Base-by-base conservation (phyloP, 2,797 vertebrate species). In the Hippocampus kuda region DNA sequence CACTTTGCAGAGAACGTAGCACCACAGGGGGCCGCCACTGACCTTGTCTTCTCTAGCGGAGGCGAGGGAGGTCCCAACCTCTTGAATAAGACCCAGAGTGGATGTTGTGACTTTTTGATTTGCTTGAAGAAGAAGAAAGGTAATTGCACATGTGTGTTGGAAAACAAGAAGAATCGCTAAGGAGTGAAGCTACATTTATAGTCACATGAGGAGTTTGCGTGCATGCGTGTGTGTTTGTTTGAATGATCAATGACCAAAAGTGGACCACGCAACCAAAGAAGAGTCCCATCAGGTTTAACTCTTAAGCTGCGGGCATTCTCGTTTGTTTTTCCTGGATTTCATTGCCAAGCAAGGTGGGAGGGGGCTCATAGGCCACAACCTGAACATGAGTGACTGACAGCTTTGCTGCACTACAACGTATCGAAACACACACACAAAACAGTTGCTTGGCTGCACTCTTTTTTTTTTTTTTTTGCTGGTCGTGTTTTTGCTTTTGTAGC, bases 1-100 rank as follows among this genome's bases (percentile, higher is more conserved):
- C 91, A 92, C 91, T 91, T 92, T 91, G 87, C 82, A 79, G 85
- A 27, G 71, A 79, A 87, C 81, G 85, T 88, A 89, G 84, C 86
- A 84, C 88, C 70, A 79, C 26, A 69, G 73, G 72, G 70, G 72
- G 63, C 6, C 41, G 62, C 62, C n/a, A 24, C 41, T 34, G 18
- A 30, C 59, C 8, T 38, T 60, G 6, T 27, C 18, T 38, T 38
- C 18, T 4, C 53, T n/a, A 1, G 44, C 12, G 6, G 26, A 65
- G 6, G 10, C n/a, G n/a, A 10, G 24, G 44, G 42, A 44, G 7
- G 30, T 34, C 59, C 16, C 16, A 18, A 20, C 16, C 16, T 34
- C 59, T 61, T 22, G 59, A 34, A 38, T 18, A 20, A 61, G 59
- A 38, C 59, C 59, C 59, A 61, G 30, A 34, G 59, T 27, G 24